Conservation (phyloP, 2,888 invertebrate genomes). For the Serrognathus titanus region DNA sequence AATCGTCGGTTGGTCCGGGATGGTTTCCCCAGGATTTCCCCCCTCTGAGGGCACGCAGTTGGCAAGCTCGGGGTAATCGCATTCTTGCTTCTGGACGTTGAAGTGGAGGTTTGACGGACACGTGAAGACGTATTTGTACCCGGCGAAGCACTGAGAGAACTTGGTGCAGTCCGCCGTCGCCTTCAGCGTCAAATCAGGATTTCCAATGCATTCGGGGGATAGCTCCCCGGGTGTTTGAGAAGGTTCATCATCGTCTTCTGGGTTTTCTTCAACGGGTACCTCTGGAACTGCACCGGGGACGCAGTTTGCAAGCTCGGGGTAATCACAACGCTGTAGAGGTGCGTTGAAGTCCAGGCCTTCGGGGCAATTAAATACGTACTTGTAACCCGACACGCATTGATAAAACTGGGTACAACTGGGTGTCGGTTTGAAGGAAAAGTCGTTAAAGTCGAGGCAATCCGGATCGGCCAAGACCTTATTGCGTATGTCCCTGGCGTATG, state of each 20-base stretch:
- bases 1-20: not conserved
- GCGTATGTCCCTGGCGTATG: too few relatives aligned
- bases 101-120: constrained; percentile 15
- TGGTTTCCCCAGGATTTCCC: not conserved
- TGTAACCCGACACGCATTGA: not conserved
- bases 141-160: constrained; percentile 10
- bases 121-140: not conserved
- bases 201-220: not conserved
- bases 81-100: constrained; percentile 3
- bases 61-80: constrained; percentile 25
- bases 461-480: too few relatives aligned
- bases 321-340: not conserved
- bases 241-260: constrained; percentile 1
- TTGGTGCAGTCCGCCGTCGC: constrained; percentile 4
- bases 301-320: not conserved
- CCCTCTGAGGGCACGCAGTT: constrained; percentile 7
- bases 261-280: not conserved
- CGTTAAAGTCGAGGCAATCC: not conserved
- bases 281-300: not conserved
- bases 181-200: not conserved
- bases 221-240: too few relatives aligned
- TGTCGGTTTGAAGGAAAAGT: not conserved
- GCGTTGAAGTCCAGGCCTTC: not conserved
- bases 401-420: not conserved
- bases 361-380: not conserved